Evolutionary conservation across 1,140 invertebrate genomes (phyloP).

Genomic region (Drosophila subpulchrella): DNA sequence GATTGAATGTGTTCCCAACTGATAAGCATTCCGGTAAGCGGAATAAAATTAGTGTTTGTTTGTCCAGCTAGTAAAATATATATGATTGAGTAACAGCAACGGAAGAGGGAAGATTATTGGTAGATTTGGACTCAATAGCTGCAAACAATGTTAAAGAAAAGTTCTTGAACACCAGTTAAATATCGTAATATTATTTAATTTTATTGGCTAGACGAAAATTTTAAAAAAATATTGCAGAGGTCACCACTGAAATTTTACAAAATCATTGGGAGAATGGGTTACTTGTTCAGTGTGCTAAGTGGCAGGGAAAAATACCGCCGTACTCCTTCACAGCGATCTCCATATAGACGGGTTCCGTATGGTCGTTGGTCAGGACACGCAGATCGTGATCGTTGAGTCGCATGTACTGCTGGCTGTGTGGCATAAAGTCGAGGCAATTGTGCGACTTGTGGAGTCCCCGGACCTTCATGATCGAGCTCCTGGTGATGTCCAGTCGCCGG

Average conservation of each 20-base stretch:
- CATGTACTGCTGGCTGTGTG: conserved; percentile 27
- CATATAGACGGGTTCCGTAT: conserved; percentile 43
- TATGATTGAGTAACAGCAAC: not conserved
- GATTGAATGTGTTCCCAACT: not conserved
- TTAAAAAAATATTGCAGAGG: not conserved
- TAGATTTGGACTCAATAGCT: not conserved
- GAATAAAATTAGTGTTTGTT: conserved; percentile 7
- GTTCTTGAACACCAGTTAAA: too few relatives aligned
- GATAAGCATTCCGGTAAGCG: conserved; percentile 13
- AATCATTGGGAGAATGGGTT: too few relatives aligned
- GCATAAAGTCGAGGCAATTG: conserved; percentile 12
- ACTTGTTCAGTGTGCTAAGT: too few relatives aligned
- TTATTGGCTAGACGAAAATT: not conserved
- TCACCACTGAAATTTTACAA: not conserved
- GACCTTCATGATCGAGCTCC: conserved; percentile 36
- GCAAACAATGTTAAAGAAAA: too few relatives aligned
- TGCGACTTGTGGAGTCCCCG: conserved; percentile 30
- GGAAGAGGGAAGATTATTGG: not conserved
- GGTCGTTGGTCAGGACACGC: conserved; percentile 29
- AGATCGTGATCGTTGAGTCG: conserved; percentile 35
- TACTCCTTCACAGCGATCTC: conserved; percentile 47
- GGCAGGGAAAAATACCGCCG: not conserved
- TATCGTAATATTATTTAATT: not conserved
- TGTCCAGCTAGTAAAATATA: not conserved
- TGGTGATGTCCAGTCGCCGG: conserved; percentile 46